Percentiles rank a stretch among this genome's conserved stretches.
Evolutionary conservation across 2,888 invertebrate species (phyloP).

Genomic region (Malthinus seriepunctatus): DNA sequence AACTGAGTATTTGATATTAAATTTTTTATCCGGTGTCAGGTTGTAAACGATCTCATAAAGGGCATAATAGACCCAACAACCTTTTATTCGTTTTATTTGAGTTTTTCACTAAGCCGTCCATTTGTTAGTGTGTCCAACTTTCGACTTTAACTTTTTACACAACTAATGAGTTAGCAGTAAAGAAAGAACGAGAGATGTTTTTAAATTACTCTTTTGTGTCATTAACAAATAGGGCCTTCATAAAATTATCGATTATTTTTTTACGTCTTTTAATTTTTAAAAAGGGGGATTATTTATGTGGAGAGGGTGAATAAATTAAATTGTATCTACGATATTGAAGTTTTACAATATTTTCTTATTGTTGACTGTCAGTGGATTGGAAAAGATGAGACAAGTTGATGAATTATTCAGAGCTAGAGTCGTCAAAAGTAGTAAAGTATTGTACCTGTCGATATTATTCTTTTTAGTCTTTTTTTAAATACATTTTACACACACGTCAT

Average conservation of each 20-base stretch:
- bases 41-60: not conserved
- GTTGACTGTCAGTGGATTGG: too few relatives aligned
- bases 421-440: too few relatives aligned
- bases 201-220: slow-evolving; percentile 1
- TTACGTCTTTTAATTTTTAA: too few relatives aligned
- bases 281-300: too few relatives aligned
- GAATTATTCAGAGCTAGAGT: too few relatives aligned
- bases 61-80: slow-evolving; percentile 6
- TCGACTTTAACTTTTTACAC: not conserved
- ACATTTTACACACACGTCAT: slow-evolving; percentile 35
- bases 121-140: slow-evolving; percentile 11
- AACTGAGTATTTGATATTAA: too few relatives aligned
- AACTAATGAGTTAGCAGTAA: slow-evolving; percentile 3
- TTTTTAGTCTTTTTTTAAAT: too few relatives aligned
- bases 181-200: slow-evolving; percentile 4
- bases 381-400: too few relatives aligned
- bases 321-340: not conserved
- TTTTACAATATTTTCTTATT: not conserved
- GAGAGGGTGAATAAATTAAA: too few relatives aligned
- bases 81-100: slow-evolving; percentile 8
- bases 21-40: not conserved
- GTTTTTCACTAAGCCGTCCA: slow-evolving; percentile 12
- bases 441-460: too few relatives aligned
- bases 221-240: not conserved
- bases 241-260: too few relatives aligned